phyloP scores from a whole-genome alignment of 2,888 invertebrate species.

The Orthosia incerta region DNA sequence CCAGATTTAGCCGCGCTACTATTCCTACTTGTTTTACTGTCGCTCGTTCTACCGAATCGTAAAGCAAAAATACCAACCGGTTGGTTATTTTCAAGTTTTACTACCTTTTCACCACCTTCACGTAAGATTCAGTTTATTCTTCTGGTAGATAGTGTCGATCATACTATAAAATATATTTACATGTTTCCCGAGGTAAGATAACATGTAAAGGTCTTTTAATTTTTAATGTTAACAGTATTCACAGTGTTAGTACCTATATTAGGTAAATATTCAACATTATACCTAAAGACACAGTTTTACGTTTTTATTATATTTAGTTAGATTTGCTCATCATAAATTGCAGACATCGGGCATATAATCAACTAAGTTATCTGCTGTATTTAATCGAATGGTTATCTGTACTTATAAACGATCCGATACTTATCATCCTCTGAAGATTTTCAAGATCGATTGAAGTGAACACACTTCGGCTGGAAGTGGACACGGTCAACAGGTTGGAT shows the following conservation, averaged over 20 bases:
- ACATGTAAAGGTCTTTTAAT: too few species aligned
- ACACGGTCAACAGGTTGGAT: constrained; percentile 47
- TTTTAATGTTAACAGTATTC: too few species aligned
- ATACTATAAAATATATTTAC: too few species aligned
- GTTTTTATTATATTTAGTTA: too few species aligned
- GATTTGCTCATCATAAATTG: too few species aligned
- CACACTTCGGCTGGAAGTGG: constrained; percentile 51
- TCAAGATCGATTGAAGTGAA: constrained; percentile 37
- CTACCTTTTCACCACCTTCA: not conserved
- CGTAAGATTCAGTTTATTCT: not conserved
- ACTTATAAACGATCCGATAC: constrained; percentile 8
- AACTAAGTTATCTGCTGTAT: too few species aligned
- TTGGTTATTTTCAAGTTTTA: constrained; percentile 4
- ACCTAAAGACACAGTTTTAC: too few species aligned
- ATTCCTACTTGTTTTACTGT: constrained; percentile 44
- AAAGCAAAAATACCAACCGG: constrained; percentile 21
- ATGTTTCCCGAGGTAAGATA: too few species aligned
- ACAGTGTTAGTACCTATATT: too few species aligned
- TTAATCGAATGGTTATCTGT: not conserved
- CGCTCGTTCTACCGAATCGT: constrained; percentile 23
- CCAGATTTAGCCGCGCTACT: constrained; percentile 37
- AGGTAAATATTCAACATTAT: too few species aligned
- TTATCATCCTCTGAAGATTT: constrained; percentile 16
- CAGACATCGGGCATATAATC: too few species aligned
- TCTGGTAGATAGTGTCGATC: not conserved